These are phyloP conservation scores for Drosophila pallidifrons DNA, from an alignment of 1,140 invertebrate genomes.

Conservation along the genomic window DNA sequence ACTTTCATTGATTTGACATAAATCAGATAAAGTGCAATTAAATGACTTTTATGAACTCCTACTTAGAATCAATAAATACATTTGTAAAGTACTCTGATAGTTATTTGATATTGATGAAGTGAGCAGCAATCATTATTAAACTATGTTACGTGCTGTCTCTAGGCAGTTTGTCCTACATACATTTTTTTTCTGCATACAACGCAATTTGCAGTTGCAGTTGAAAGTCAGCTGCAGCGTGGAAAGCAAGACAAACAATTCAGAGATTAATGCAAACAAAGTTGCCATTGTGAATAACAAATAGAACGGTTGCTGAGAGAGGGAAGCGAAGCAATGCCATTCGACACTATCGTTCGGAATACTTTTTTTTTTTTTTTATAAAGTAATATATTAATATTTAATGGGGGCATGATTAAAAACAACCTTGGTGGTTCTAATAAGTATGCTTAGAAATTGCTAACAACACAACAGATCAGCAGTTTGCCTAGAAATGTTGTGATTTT, in stretches of 20 bases:
- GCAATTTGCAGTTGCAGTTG: slow-evolving; percentile 37
- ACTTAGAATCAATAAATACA: not conserved
- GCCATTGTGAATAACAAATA: slow-evolving; percentile 38
- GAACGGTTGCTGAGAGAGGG: slow-evolving; percentile 9
- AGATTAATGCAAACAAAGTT: slow-evolving; percentile 57
- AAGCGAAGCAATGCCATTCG: slow-evolving; percentile 37
- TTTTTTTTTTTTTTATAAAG: slow-evolving; percentile 25
- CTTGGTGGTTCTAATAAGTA: slow-evolving; percentile 48
- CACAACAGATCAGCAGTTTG: slow-evolving; percentile 12
- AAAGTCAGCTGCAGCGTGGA: slow-evolving; percentile 22
- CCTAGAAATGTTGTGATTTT: slow-evolving; percentile 15
- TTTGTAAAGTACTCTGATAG: not conserved
- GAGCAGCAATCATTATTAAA: not conserved
- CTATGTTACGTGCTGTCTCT: not conserved
- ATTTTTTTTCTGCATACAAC: slow-evolving; percentile 37
- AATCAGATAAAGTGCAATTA: too few relatives aligned
- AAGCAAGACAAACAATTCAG: slow-evolving; percentile 27
- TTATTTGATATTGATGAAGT: not conserved
- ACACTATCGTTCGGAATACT: slow-evolving; percentile 40
- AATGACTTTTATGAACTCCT: too few relatives aligned
- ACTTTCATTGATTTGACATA: too few relatives aligned
- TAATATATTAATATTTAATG: slow-evolving; percentile 67
- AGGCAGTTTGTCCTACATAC: slow-evolving; percentile 31
- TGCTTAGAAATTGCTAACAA: slow-evolving; percentile 7
- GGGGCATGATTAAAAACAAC: slow-evolving; percentile 70